Evolutionary conservation across 1,140 invertebrate genomes (phyloP), one percentile per base, ranked within the genome.

Genomic region (Oedothorax gibbosus): DNA sequence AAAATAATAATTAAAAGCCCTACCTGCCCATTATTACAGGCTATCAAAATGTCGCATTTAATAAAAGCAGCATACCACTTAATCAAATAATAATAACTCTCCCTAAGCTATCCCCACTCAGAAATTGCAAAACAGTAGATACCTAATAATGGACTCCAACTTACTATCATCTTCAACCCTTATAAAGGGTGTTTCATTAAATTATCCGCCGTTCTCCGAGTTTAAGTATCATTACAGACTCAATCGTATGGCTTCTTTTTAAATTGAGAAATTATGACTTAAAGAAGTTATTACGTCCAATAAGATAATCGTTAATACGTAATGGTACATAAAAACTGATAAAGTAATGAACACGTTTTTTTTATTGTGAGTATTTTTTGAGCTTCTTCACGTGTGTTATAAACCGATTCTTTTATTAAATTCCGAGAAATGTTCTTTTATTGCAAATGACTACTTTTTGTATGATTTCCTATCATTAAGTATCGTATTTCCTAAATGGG

Each of bases 141-240:
- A 68, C 65, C 50, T 68, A 79, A 79, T 79, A 79, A 79, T 79
- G 77, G 14, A 50, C 6, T 51, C 35, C 35, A n/a, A 64, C 62
- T 64, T 64, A 12, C 54, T 49, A 6, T 50, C 64, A 68, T 35
- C 77, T 79, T 79, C 66, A 35, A 18, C 62, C 50, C 56, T 79
- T 79, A 79, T 15, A 51, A 21, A 56, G 51, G 15, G 51, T 65
- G 49, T 68, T 53, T 79, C 68, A 79, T 79, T 79, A 68, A 68
- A 79, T 68, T 79, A 68, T 15, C 77, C 18, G 53, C 20, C 77
- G 20, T 78, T 56, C 66, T 50, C 77, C 57, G 11, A 79, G 49
- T 68, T 68, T 79, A 68, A 79, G 77, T 79, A 56, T 18, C 77
- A 79, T 79, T 79, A 79, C 18, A 68, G 12, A 14, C 18, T 21